Conservation (phyloP, 1,140 invertebrate genomes). For the Archegozetes longisetosus region DNA sequence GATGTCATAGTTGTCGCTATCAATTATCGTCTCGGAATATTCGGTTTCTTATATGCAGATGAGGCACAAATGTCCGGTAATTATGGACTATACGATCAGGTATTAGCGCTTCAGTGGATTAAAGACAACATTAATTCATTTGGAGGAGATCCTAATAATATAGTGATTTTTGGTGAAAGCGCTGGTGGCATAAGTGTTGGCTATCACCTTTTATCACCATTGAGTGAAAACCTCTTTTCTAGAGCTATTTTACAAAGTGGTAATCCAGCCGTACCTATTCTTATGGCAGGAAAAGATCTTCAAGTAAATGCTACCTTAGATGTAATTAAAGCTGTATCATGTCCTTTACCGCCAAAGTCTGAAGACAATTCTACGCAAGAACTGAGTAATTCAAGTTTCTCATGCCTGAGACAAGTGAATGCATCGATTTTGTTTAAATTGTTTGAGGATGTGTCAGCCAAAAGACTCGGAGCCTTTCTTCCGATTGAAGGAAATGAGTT, state of each 20-base stretch:
- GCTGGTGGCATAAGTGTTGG: constrained; percentile 86
- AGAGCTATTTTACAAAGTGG: constrained; percentile 43
- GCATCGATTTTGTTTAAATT: constrained; percentile 48
- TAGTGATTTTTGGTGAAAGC: constrained; percentile 90
- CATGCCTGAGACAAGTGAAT: constrained; percentile 33
- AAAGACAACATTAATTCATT: constrained; percentile 81
- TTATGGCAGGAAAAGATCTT: constrained; percentile 65
- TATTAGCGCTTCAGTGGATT: constrained; percentile 85
- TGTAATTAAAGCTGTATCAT: constrained; percentile 66
- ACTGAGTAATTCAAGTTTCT: constrained; percentile 48
- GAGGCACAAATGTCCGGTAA: constrained; percentile 73
- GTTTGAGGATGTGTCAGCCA: constrained; percentile 44
- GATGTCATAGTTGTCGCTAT: constrained; percentile 83
- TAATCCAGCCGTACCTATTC: constrained; percentile 65
- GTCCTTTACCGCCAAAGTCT: constrained; percentile 41
- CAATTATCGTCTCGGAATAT: constrained; percentile 78
- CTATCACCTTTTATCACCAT: constrained; percentile 73
- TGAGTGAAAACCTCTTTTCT: constrained; percentile 65
- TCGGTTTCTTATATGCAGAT: constrained; percentile 84
- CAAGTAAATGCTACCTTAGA: constrained; percentile 51
- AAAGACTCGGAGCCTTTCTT: constrained; percentile 64
- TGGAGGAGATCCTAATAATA: constrained; percentile 82
- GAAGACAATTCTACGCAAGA: constrained; percentile 58
- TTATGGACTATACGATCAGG: constrained; percentile 80
- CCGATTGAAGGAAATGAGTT: constrained; percentile 83